Base-by-base conservation (phyloP, 2,797 vertebrate genomes). In the Sebastes steindachneri region DNA sequence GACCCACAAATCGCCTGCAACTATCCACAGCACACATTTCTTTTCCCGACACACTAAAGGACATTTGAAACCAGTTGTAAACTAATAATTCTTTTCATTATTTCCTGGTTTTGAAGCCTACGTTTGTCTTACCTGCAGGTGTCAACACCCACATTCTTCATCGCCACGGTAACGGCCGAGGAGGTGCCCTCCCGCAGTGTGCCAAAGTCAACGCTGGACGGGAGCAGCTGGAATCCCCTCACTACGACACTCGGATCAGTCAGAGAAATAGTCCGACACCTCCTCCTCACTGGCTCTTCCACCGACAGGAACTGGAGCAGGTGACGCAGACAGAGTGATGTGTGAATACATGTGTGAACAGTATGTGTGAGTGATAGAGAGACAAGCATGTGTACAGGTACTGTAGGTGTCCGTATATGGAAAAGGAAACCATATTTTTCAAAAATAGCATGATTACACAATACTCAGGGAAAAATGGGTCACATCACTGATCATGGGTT, bases 111-210 rank as follows among this genome's bases (percentile, higher is more conserved):
- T 57, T 8, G 7, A 68, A 60, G 45, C 26, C 54, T 25, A 21
- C 9, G 25, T 80, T 77, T 7, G 41, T 59, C 87, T 88, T 86
- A 98, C 98, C 98, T 97, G 94, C 96, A 96, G 70, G 96, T 96
- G 82, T 98, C 95, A 21, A 97, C 91, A 0, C 97, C 97, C 33
- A 96, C 72, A 0, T 99, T 99, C 92, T 92, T 98, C 87, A 99
- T 92, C 62, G 92, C 87, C 17, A 97, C 96, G 0, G 84, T 93
- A 31, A 95, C 9, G 4, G 82, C 23, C 0, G 96, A 96, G n/a
- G 85, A 95, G 58, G 90, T 95, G 31, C 97, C 96, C 86, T 97
- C 96, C 89, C 90, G 92, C 23, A 97, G 92, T 1, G 96, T 87
- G 1, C 97, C 97, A 73, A 98, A 96, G 9, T 85, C 91, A n/a